These are phyloP conservation scores for Amblyraja radiata DNA, from an alignment of 2,797 vertebrate species.

Conservation along the genomic window DNA sequence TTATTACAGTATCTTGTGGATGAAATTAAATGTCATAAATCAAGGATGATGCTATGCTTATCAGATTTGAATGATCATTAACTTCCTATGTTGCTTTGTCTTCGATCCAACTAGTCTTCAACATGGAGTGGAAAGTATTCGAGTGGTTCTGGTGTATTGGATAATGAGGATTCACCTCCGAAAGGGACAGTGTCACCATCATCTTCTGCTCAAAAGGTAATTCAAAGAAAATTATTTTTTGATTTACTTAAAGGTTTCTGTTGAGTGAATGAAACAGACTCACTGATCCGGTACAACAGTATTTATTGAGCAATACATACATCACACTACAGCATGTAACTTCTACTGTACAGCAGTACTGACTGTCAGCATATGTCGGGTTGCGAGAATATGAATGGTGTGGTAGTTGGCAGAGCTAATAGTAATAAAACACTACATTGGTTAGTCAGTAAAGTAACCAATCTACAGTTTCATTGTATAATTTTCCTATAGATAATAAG, in stretches of 20 bases:
- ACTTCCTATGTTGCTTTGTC: constrained; percentile 30
- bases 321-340: too few relatives aligned
- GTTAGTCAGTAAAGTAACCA: too few relatives aligned
- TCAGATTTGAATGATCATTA: too few relatives aligned
- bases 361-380: too few relatives aligned
- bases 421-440: too few relatives aligned
- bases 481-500: neutral
- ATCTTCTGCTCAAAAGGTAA: constrained; percentile 61
- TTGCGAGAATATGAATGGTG: too few relatives aligned
- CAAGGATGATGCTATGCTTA: neutral
- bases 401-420: too few relatives aligned
- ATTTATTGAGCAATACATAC: too few relatives aligned
- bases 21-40: neutral
- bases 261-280: too few relatives aligned
- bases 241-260: neutral
- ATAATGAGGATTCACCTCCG: constrained; percentile 58
- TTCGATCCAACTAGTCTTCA: constrained; percentile 67
- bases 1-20: neutral
- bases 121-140: constrained; percentile 57
- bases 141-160: constrained; percentile 49
- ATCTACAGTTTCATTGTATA: too few relatives aligned
- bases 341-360: too few relatives aligned
- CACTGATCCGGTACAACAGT: too few relatives aligned
- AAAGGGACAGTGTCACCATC: constrained; percentile 63
- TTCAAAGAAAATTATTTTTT: neutral